These are phyloP conservation scores for Crypturellus undulatus DNA, from an alignment of 2,113 vertebrate genomes.

Conservation along the genomic window DNA sequence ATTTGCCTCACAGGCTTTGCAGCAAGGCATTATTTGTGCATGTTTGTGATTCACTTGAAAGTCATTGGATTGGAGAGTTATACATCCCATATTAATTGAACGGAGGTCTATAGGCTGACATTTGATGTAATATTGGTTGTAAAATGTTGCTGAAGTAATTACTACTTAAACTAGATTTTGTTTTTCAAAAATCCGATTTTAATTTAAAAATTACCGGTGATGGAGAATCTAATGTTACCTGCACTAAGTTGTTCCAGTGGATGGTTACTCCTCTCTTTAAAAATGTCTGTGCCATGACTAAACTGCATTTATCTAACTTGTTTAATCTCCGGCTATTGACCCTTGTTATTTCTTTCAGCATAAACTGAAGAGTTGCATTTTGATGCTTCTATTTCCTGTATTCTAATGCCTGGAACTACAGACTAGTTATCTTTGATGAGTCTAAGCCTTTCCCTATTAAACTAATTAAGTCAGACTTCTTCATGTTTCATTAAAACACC, in stretches of 20 bases:
- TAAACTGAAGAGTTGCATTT: background rate
- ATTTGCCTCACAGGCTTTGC: background rate
- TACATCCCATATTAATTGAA: background rate
- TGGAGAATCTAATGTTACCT: background rate
- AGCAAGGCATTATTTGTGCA: background rate
- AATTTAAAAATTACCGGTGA: background rate
- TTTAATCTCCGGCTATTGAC: background rate
- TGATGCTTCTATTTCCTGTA: background rate
- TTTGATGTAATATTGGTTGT: background rate
- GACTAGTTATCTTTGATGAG: background rate
- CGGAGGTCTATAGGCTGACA: background rate
- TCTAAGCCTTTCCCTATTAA: constrained; percentile 34
- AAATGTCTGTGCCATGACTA: background rate
- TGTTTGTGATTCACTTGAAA: background rate
- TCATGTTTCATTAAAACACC: constrained; percentile 2
- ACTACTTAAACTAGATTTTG: background rate
- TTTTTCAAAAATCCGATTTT: background rate
- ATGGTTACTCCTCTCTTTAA: background rate
- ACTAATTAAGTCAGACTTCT: constrained; percentile 1
- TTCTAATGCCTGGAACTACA: background rate
- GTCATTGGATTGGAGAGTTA: background rate
- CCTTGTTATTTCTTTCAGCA: background rate
- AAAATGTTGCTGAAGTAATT: background rate
- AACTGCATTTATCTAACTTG: background rate
- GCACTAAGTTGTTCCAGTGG: background rate